phyloP scores from a whole-genome alignment of 2,797 vertebrate species.

The Brachymystax lenok region DNA sequence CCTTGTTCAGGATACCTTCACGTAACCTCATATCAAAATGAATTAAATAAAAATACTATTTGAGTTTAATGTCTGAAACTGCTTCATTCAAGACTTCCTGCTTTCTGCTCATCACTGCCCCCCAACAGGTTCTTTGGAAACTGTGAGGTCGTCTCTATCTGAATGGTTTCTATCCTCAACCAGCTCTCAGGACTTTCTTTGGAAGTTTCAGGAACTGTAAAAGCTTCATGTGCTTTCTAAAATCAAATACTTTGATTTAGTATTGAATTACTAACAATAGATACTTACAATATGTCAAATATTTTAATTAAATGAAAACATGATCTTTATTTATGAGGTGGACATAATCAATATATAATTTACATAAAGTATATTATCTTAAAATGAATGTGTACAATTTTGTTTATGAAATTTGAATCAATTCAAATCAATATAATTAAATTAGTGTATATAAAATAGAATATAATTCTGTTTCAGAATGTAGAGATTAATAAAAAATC shows the following conservation, averaged over 20 bases:
- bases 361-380: not conserved
- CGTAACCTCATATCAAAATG: not conserved
- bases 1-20: not conserved
- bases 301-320: not conserved
- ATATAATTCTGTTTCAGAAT: not conserved
- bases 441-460: not conserved
- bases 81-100: not conserved
- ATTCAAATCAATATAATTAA: not conserved
- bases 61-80: not conserved
- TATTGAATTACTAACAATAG: not conserved
- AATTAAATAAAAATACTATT: not conserved
- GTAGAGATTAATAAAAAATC: not conserved
- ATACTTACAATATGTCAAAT: not conserved
- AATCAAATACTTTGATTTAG: no score
- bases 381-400: not conserved
- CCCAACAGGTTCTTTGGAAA: slow-evolving; percentile 33
- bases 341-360: not conserved
- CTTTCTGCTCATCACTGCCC: slow-evolving; percentile 36
- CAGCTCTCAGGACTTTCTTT: no score
- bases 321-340: not conserved
- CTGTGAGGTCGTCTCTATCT: not conserved
- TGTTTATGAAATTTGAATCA: not conserved
- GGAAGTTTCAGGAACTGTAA: no score
- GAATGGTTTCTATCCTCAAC: not conserved
- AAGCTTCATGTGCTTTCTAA: no score